These are phyloP conservation scores for Anthopleura xanthogrammica DNA, from an alignment of 92 coral and sea anemone genomes.

Conservation along the genomic window DNA sequence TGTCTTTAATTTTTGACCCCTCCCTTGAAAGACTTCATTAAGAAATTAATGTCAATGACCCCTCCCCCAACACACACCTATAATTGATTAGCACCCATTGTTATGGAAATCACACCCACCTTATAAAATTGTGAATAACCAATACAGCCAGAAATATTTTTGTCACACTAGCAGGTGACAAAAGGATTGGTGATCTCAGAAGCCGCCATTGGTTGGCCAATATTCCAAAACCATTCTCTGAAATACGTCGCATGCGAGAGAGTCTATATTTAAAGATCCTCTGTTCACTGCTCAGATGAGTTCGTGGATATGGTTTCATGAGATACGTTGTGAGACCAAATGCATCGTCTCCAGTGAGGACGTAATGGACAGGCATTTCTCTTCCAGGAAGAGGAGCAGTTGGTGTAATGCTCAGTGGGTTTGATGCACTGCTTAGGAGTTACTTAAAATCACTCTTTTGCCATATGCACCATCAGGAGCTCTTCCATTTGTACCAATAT, in stretches of 20 bases:
- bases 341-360: slow-evolving; percentile 28
- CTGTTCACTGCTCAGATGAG: slow-evolving; percentile 23
- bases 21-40: too few species aligned
- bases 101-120: too few species aligned
- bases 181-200: background rate
- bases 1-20: too few species aligned
- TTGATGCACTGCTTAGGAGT: background rate
- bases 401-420: slow-evolving; percentile 8
- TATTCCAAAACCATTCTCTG: slow-evolving; percentile 35
- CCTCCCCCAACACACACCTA: too few species aligned
- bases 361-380: background rate
- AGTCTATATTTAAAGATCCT: slow-evolving; percentile 32
- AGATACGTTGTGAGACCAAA: slow-evolving; percentile 25
- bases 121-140: slow-evolving; percentile 6
- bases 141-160: slow-evolving; percentile 9
- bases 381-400: slow-evolving; percentile 19
- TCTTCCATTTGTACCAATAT: slow-evolving; percentile 31
- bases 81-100: too few species aligned
- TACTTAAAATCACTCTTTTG: background rate
- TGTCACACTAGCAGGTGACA: slow-evolving; percentile 5
- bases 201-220: slow-evolving; percentile 32
- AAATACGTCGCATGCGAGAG: slow-evolving; percentile 30
- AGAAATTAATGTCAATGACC: too few species aligned
- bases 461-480: slow-evolving; percentile 35
- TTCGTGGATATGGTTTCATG: slow-evolving; percentile 35